Conservation (phyloP, 2,113 vertebrate species). For the Psammodynastes pulverulentus region DNA sequence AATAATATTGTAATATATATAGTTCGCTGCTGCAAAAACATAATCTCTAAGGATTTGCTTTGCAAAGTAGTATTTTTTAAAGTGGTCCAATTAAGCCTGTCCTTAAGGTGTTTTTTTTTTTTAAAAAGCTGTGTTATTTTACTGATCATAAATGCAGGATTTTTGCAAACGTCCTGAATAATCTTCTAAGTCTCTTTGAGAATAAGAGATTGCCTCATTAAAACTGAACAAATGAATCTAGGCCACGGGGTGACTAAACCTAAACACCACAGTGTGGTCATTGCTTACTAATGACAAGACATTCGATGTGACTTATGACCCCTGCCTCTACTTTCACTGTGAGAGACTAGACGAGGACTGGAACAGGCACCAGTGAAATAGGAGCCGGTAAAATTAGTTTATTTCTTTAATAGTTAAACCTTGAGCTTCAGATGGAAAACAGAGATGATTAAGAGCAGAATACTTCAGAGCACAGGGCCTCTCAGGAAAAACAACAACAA, state of each 20-base stretch:
- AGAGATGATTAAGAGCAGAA: not conserved
- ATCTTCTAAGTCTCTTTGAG: not conserved
- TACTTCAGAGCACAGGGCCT: not conserved
- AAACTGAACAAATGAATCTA: not conserved
- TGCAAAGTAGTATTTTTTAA: not conserved
- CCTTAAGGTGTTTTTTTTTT: not conserved
- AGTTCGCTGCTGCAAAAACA: not conserved
- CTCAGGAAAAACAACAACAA: not conserved
- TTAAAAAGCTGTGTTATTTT: not conserved
- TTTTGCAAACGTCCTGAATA: not conserved
- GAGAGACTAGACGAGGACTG: not conserved
- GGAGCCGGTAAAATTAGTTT: not conserved
- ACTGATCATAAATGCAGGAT: not conserved
- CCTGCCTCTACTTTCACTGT: not conserved
- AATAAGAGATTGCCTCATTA: not conserved
- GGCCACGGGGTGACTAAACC: not conserved
- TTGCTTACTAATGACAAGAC: not conserved
- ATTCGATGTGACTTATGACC: not conserved
- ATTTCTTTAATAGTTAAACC: not conserved
- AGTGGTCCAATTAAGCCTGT: not conserved
- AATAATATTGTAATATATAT: conserved; percentile 1
- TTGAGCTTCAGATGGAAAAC: not conserved
- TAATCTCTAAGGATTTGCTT: not conserved
- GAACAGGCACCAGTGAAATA: not conserved
- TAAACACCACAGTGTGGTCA: not conserved